Evolutionary conservation across 2,888 invertebrate species (phyloP).

Genomic region (Minunthozetes semirufus): DNA sequence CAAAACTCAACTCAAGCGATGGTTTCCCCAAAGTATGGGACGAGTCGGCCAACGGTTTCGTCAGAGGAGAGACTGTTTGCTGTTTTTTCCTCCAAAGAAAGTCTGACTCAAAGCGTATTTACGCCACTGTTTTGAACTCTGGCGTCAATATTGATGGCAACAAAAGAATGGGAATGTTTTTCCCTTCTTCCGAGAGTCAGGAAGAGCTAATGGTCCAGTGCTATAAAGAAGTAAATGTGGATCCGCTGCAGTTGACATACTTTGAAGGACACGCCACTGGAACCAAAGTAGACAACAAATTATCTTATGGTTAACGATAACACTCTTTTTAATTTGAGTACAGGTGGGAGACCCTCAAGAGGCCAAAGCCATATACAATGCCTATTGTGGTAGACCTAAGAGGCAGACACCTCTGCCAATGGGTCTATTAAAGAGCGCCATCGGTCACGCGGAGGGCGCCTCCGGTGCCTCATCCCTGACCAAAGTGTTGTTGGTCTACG

Average conservation of each 20-base stretch:
- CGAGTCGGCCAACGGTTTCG: slow-evolving; percentile 76
- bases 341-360: slow-evolving; percentile 53
- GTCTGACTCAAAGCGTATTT: slow-evolving; percentile 66
- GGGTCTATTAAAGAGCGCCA: slow-evolving; percentile 97
- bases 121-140: slow-evolving; percentile 77
- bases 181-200: slow-evolving; percentile 60
- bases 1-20: slow-evolving; percentile 84
- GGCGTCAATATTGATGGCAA: slow-evolving; percentile 87
- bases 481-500: slow-evolving; percentile 52
- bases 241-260: slow-evolving; percentile 74
- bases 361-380: slow-evolving; percentile 49
- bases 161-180: slow-evolving; percentile 63
- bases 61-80: slow-evolving; percentile 71
- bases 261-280: slow-evolving; percentile 98
- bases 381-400: slow-evolving; percentile 52
- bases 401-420: slow-evolving; percentile 61
- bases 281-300: slow-evolving; percentile 68
- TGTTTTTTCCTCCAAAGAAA: slow-evolving; percentile 66
- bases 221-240: slow-evolving; percentile 71
- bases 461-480: slow-evolving; percentile 37
- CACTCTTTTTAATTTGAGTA: not conserved
- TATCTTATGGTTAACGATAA: slow-evolving; percentile 61
- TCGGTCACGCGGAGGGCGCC: slow-evolving; percentile 86
- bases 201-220: slow-evolving; percentile 60
- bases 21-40: slow-evolving; percentile 94